phyloP scores from a whole-genome alignment of 2,888 invertebrate species.

The Drosophila stalkeri region DNA sequence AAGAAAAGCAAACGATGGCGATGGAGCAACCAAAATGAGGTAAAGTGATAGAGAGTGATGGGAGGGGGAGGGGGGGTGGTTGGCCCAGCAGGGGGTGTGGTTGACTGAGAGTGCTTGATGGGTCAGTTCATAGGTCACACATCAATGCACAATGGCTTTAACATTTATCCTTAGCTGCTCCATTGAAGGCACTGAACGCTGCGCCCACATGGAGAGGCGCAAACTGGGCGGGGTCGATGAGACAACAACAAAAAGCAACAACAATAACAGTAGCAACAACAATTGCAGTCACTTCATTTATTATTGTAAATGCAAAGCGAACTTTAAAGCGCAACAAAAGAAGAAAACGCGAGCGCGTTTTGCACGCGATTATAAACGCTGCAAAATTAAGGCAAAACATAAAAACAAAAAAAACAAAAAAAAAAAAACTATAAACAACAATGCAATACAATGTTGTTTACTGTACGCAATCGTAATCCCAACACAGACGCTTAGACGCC shows the following conservation, averaged over 20 bases:
- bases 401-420: not conserved
- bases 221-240: not conserved
- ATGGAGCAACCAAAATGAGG: not conserved
- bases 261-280: not conserved
- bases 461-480: not conserved
- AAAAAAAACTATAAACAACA: not conserved
- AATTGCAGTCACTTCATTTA: constrained; percentile 5
- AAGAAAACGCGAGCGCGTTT: constrained; percentile 8
- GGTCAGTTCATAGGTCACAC: constrained; percentile 9
- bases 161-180: not conserved
- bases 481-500: too few species aligned
- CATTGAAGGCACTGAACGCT: not conserved
- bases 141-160: not conserved
- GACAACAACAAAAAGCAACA: not conserved
- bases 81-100: not conserved
- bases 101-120: not conserved
- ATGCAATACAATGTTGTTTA: not conserved
- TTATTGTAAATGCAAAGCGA: constrained; percentile 29
- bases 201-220: too few species aligned
- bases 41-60: too few species aligned
- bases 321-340: not conserved
- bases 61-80: not conserved
- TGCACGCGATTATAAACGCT: constrained; percentile 7
- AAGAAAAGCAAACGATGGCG: constrained; percentile 17
- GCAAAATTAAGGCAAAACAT: not conserved